Conservation (phyloP, 2,888 invertebrate species). For the Alitta virens region DNA sequence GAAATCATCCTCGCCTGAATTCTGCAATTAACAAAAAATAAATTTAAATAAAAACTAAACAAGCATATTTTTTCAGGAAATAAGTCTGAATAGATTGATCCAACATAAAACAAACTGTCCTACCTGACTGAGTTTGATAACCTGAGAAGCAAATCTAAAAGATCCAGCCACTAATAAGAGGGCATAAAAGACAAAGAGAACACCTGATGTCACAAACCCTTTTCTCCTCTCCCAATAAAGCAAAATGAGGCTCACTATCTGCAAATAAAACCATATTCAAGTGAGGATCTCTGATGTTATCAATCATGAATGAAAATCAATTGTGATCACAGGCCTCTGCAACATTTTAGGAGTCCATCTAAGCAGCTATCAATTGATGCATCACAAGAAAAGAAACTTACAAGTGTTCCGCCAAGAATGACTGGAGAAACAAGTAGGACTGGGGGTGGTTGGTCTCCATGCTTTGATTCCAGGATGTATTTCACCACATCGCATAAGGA, state of each 20-base stretch:
- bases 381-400: not conserved
- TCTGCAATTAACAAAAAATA: too few species aligned
- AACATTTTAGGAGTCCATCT: too few species aligned
- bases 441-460: not conserved
- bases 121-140: too few species aligned
- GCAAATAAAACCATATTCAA: not conserved
- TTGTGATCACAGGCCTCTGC: too few species aligned
- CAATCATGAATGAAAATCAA: too few species aligned
- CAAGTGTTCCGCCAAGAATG: not conserved
- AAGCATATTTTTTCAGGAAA: too few species aligned
- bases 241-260: not conserved
- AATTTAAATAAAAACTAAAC: too few species aligned
- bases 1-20: too few species aligned
- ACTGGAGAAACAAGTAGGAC: not conserved
- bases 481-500: not conserved
- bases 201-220: not conserved
- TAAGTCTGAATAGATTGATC: too few species aligned
- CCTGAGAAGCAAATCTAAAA: slow-evolving; percentile 27
- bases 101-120: too few species aligned
- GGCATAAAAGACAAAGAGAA: not conserved
- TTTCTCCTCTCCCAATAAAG: not conserved
- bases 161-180: not conserved
- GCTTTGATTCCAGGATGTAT: not conserved
- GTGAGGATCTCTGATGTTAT: too few species aligned
- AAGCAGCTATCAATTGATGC: too few species aligned